Conservation (phyloP, 2,797 vertebrate species). For the Clarias pachynema region DNA sequence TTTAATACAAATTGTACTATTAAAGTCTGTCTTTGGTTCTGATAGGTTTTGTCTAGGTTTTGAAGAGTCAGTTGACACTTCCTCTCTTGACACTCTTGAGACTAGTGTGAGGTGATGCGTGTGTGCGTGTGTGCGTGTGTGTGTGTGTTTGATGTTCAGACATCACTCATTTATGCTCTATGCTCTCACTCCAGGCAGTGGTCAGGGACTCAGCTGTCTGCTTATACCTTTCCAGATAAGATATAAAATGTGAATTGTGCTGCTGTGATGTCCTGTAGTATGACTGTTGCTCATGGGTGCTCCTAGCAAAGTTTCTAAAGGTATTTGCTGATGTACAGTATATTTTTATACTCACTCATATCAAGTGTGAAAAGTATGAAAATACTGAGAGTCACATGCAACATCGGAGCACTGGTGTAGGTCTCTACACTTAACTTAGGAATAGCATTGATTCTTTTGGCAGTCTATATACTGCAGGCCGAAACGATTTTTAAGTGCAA, state of each 20-base stretch:
- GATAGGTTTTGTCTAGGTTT: not conserved
- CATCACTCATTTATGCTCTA: not conserved
- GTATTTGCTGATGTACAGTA: not conserved
- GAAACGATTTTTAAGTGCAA: not conserved
- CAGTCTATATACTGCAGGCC: not conserved
- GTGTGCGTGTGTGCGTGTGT: not conserved
- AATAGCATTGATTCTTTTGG: not conserved
- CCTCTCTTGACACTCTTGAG: not conserved
- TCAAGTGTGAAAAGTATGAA: no score
- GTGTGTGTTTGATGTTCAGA: constrained; percentile 4
- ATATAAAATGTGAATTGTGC: constrained; percentile 21
- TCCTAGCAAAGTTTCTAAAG: constrained; percentile 1
- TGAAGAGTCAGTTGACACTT: not conserved
- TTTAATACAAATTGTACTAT: not conserved
- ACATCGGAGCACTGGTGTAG: not conserved
- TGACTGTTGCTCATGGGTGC: constrained; percentile 19
- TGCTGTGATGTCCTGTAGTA: constrained; percentile 37
- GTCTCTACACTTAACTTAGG: not conserved
- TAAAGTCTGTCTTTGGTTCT: not conserved
- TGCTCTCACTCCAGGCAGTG: not conserved
- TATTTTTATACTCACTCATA: not conserved
- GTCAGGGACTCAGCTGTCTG: constrained; percentile 34
- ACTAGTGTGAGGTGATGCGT: not conserved
- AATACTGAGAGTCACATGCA: not conserved
- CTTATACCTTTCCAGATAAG: constrained; percentile 26